Conservation (phyloP, 2,113 vertebrate genomes). For the Hypocryptadius cinnamomeus region DNA sequence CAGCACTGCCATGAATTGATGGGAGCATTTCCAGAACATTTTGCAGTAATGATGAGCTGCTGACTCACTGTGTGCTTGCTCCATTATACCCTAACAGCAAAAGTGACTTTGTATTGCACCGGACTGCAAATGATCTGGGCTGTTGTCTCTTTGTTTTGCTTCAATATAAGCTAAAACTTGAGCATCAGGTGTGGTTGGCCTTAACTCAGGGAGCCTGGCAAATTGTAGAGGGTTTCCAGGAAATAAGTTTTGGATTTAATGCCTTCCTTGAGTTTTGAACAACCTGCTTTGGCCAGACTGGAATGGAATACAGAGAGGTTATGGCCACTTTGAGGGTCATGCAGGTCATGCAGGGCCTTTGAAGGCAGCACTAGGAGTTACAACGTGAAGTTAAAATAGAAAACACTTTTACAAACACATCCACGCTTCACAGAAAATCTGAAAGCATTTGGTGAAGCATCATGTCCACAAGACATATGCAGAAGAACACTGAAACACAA, state of each 20-base stretch:
- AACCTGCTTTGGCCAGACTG: background rate
- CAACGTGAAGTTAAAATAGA: background rate
- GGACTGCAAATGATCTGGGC: background rate
- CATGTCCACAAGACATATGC: background rate
- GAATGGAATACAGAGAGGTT: background rate
- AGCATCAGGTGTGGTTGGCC: background rate
- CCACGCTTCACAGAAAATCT: background rate
- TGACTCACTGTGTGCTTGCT: background rate
- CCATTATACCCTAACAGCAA: background rate
- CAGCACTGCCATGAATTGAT: constrained; percentile 18
- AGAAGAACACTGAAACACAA: background rate
- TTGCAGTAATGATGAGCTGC: constrained; percentile 46
- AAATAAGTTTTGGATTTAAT: background rate
- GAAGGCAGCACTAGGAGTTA: background rate
- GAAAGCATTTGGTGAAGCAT: background rate
- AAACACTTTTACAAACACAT: background rate
- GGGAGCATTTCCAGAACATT: constrained; percentile 48
- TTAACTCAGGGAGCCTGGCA: background rate
- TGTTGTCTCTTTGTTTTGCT: background rate
- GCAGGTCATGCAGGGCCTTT: background rate
- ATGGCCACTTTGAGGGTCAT: background rate
- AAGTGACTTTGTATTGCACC: constrained; percentile 21
- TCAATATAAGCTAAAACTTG: background rate
- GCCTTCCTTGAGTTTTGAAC: background rate
- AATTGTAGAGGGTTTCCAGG: background rate